Percentiles rank a stretch among this genome's conserved stretches.
Conservation (phyloP, 2,113 vertebrate species). For the Sturnus vulgaris region DNA sequence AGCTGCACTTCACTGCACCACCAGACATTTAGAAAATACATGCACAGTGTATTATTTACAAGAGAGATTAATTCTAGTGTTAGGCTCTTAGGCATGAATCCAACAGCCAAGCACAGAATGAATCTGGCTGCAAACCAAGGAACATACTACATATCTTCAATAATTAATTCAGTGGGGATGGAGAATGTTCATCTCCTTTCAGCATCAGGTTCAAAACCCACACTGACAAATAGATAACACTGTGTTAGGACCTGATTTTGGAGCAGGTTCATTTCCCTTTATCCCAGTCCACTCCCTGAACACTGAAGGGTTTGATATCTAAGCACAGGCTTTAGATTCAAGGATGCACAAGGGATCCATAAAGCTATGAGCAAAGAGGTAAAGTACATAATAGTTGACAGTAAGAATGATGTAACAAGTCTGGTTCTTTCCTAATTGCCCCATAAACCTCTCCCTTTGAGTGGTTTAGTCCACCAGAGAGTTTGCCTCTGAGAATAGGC, state of each 20-base stretch:
- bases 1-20: neutral
- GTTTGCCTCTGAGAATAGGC: neutral
- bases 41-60: neutral
- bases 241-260: neutral
- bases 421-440: neutral
- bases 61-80: neutral
- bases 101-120: neutral
- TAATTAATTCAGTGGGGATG: neutral
- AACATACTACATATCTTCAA: neutral
- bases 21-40: neutral
- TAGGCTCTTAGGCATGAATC: neutral
- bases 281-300: neutral
- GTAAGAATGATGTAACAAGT: neutral
- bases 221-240: neutral
- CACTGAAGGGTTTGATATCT: neutral
- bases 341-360: neutral
- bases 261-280: neutral
- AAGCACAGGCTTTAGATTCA: neutral
- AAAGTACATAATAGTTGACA: neutral
- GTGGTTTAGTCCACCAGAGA: neutral
- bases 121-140: neutral
- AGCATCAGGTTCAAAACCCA: neutral
- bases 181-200: neutral
- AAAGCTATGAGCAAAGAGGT: neutral
- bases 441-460: neutral